Conservation (phyloP, 2,113 vertebrate genomes). For the Alouatta palliata region DNA sequence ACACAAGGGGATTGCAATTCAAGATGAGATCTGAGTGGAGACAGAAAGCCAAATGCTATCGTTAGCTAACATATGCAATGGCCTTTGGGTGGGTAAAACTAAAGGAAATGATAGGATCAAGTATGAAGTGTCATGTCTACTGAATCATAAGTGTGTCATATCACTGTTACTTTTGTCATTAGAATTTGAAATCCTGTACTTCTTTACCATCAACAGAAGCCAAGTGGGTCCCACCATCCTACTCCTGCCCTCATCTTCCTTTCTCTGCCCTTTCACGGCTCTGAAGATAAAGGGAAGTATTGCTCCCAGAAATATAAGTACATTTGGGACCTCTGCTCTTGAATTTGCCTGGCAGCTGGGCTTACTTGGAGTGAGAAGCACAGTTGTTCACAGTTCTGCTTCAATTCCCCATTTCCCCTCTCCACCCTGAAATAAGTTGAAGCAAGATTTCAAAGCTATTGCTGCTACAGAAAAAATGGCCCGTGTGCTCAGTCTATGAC, state of each 20-base stretch:
- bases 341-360: background rate
- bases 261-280: background rate
- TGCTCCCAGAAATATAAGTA: background rate
- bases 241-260: background rate
- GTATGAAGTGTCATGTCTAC: background rate
- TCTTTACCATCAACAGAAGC: background rate
- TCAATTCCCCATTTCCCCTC: background rate
- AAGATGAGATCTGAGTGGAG: too few species aligned
- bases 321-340: background rate
- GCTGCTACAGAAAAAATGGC: background rate
- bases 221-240: background rate
- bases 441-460: background rate
- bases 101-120: background rate
- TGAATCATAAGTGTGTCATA: background rate
- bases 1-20: too few species aligned
- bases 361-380: background rate
- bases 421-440: background rate
- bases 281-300: background rate
- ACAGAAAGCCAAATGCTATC: too few species aligned
- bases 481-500: background rate
- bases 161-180: background rate
- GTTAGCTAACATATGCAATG: background rate
- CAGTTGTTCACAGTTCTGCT: background rate
- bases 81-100: background rate
- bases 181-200: background rate